These are phyloP conservation scores for Caenorhabditis wallacei DNA, from an alignment of 2,888 invertebrate species.

Conservation along the genomic window DNA sequence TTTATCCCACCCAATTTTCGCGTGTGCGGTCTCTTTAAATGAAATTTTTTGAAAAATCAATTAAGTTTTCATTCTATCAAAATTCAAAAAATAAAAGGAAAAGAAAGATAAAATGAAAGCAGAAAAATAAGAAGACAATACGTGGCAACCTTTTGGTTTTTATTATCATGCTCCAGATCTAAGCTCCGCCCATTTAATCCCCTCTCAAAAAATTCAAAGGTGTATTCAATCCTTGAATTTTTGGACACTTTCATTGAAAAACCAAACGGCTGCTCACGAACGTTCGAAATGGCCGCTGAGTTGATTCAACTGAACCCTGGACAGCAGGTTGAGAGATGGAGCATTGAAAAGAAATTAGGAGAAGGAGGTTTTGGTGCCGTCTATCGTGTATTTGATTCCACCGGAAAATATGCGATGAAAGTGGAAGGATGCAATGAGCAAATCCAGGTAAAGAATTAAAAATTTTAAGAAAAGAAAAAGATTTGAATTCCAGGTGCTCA, in stretches of 20 bases:
- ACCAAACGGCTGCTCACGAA: constrained; percentile 23
- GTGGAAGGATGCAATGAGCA: constrained; percentile 74
- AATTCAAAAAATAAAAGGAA: background rate
- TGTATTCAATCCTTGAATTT: constrained; percentile 11
- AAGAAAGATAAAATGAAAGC: background rate
- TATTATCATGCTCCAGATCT: constrained; percentile 23
- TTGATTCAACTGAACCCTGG: constrained; percentile 76
- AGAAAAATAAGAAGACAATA: background rate
- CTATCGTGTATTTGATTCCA: constrained; percentile 74
- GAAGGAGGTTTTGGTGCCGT: constrained; percentile 80
- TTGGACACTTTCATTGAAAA: constrained; percentile 30
- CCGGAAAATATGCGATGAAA: constrained; percentile 77
- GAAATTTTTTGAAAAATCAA: constrained; percentile 2
- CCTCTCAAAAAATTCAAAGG: background rate
- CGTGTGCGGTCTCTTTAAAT: constrained; percentile 14
- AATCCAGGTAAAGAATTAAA: constrained; percentile 57
- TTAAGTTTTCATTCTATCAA: background rate
- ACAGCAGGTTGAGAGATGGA: constrained; percentile 77
- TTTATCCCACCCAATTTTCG: constrained; percentile 10
- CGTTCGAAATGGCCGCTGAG: constrained; percentile 61
- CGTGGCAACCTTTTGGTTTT: background rate
- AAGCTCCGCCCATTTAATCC: constrained; percentile 26
- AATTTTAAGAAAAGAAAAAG: background rate
- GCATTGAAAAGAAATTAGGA: constrained; percentile 78
- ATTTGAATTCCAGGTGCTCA: constrained; percentile 42